phyloP scores from a whole-genome alignment of 2,888 invertebrate species.

The Malthinus seriepunctatus region DNA sequence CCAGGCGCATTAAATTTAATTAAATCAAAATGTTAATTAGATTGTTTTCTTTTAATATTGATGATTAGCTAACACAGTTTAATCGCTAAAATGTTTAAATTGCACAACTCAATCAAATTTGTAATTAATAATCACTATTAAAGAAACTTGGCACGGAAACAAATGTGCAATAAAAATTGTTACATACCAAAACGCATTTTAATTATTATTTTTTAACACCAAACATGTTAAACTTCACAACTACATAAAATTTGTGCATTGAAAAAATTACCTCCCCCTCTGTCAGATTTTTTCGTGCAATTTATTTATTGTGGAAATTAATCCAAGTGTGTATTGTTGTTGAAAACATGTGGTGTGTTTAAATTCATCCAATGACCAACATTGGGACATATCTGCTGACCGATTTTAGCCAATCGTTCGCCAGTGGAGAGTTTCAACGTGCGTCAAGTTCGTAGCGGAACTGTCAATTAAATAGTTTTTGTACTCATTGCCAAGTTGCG shows the following conservation, averaged over 20 bases:
- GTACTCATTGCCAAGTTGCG: background rate
- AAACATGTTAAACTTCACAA: too few species aligned
- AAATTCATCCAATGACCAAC: slow-evolving; percentile 28
- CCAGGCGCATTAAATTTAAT: too few species aligned
- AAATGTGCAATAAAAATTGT: background rate
- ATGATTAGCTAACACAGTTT: too few species aligned
- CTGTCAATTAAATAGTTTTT: slow-evolving; percentile 2
- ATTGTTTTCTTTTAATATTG: too few species aligned
- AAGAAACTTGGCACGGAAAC: background rate
- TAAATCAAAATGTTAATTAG: too few species aligned
- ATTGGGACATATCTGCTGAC: slow-evolving; percentile 33
- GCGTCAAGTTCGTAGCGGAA: slow-evolving; percentile 14
- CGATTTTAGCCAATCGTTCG: background rate
- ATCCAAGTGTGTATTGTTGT: background rate
- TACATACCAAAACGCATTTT: slow-evolving; percentile 2
- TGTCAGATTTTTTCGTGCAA: too few species aligned
- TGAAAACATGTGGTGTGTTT: slow-evolving; percentile 35
- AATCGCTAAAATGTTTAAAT: too few species aligned
- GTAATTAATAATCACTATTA: background rate
- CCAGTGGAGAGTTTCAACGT: background rate
- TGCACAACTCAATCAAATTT: too few species aligned
- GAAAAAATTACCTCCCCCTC: too few species aligned
- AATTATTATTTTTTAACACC: too few species aligned
- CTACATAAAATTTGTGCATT: too few species aligned
- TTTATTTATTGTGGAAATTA: too few species aligned